Evolutionary conservation across 2,797 vertebrate species (phyloP).

Genomic region (Cottoperca gobio): DNA sequence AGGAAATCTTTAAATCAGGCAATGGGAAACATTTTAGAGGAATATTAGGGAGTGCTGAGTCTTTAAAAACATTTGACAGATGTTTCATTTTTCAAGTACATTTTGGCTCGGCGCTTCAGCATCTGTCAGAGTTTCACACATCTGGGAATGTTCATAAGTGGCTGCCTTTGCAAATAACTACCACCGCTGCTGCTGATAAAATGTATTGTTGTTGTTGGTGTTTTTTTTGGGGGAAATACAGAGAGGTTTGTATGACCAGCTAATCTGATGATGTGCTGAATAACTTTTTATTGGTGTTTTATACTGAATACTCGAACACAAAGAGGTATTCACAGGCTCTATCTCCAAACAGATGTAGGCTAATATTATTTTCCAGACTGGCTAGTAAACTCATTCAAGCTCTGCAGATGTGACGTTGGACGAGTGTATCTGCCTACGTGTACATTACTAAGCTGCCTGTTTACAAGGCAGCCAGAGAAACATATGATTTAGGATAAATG

Average conservation of each 20-base stretch:
- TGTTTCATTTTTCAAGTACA: conserved; percentile 55
- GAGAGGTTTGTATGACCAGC: not conserved
- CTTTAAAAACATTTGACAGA: conserved; percentile 50
- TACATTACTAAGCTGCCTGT: conserved; percentile 46
- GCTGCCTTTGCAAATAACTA: conserved; percentile 27
- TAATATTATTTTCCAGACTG: conserved; percentile 21
- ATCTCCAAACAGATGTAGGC: conserved; percentile 22
- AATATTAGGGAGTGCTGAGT: conserved; percentile 47
- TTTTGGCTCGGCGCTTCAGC: conserved; percentile 17
- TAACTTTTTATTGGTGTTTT: conserved; percentile 1
- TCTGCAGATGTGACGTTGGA: conserved; percentile 38
- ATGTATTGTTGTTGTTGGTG: conserved; percentile 22
- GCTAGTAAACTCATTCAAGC: conserved; percentile 16
- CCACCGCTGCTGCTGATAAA: conserved; percentile 34
- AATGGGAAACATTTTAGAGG: conserved; percentile 46
- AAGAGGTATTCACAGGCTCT: not conserved
- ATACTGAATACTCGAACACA: conserved; percentile 2
- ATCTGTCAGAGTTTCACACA: conserved; percentile 54
- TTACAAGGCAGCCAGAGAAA: conserved; percentile 51
- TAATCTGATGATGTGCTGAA: conserved; percentile 22
- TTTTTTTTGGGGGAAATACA: conserved; percentile 26
- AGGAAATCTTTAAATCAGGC: conserved; percentile 40
- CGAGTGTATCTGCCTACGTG: conserved; percentile 44
- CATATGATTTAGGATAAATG: conserved; percentile 69
- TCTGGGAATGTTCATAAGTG: conserved; percentile 48